A percentile compares a stretch with the other conserved stretches of the same genome.
Conservation (phyloP, 2,113 vertebrate species). For the Chascanopsetta lugubris region DNA sequence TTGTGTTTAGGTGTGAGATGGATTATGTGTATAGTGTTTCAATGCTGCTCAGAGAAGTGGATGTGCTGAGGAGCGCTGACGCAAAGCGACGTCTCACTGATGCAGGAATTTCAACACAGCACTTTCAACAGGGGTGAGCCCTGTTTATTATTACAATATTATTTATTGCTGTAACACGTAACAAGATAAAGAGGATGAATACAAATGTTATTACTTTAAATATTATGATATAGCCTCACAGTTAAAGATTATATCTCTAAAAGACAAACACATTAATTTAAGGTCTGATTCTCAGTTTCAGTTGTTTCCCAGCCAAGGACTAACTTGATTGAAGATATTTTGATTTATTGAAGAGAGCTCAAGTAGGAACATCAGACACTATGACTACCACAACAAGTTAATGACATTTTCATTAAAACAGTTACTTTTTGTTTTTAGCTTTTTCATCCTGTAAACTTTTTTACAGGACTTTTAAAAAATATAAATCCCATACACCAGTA, state of each 20-base stretch:
- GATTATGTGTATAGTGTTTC: conserved; percentile 10
- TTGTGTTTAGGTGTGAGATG: background rate
- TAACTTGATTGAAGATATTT: too few species aligned
- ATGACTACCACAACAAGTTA: too few species aligned
- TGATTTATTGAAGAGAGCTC: too few species aligned
- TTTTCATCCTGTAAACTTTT: background rate
- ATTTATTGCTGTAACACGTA: too few species aligned
- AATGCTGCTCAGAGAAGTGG: conserved; percentile 11
- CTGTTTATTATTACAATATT: conserved; percentile 1
- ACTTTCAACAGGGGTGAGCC: conserved; percentile 13
- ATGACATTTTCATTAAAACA: too few species aligned
- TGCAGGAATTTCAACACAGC: conserved; percentile 41
- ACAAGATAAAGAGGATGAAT: background rate
- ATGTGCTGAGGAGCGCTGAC: conserved; percentile 30
- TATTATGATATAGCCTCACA: background rate
- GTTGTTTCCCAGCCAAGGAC: background rate
- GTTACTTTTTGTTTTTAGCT: background rate
- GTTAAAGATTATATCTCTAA: background rate
- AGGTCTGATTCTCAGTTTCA: background rate
- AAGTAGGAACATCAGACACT: too few species aligned
- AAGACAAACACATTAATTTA: too few species aligned
- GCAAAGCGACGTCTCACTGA: conserved; percentile 37
- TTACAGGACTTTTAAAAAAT: background rate
- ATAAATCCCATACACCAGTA: background rate
- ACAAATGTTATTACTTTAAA: background rate